Conservation (phyloP, 2,113 vertebrate genomes). For the Spilogale gracilis region DNA sequence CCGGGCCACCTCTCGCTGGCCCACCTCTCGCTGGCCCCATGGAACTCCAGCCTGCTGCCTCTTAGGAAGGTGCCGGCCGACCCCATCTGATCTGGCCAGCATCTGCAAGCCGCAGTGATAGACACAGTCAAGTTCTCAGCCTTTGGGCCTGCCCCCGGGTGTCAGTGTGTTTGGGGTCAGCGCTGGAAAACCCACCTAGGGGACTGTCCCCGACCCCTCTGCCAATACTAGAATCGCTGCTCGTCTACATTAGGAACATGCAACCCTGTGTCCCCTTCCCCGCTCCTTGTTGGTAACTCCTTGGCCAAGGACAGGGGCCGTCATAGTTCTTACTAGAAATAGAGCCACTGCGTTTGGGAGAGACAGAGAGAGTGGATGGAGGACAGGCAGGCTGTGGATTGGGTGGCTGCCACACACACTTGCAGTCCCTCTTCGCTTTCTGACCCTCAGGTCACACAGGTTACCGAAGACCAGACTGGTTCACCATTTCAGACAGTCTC, state of each 20-base stretch:
- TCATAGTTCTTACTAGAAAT: not conserved
- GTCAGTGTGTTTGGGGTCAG: not conserved
- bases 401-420: not conserved
- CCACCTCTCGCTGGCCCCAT: conserved; percentile 67
- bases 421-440: conserved; percentile 35
- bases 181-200: not conserved
- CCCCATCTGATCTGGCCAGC: conserved; percentile 32
- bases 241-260: conserved; percentile 39
- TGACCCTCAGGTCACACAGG: conserved; percentile 36
- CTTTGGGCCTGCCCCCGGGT: not conserved
- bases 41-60: conserved; percentile 58
- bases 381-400: not conserved
- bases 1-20: conserved; percentile 59
- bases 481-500: not conserved
- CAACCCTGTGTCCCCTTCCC: not conserved
- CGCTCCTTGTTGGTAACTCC: not conserved
- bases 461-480: conserved; percentile 19
- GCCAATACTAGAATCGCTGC: conserved; percentile 69
- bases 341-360: not conserved
- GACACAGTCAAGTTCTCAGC: not conserved
- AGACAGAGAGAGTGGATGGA: not conserved
- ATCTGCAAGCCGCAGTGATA: not conserved
- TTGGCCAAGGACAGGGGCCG: not conserved
- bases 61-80: not conserved
- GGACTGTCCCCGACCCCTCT: not conserved